Evolutionary conservation across 2,113 vertebrate genomes (phyloP).

Genomic region (Glaucomys volans): DNA sequence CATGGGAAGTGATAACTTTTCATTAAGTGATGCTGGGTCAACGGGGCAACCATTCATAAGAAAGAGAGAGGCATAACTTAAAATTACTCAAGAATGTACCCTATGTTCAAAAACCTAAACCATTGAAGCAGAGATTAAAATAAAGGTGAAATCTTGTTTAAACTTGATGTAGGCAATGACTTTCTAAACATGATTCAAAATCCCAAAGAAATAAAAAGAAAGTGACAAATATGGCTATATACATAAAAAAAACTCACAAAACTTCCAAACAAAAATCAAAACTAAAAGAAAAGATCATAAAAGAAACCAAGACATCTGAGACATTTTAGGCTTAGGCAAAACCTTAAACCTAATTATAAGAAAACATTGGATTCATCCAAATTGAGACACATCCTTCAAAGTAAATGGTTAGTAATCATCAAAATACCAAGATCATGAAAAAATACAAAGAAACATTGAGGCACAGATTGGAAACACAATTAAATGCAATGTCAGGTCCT

Average conservation of each 20-base stretch:
- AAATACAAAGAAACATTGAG: background rate
- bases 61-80: background rate
- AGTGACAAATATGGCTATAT: background rate
- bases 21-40: background rate
- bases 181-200: background rate
- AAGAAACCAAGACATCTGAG: background rate
- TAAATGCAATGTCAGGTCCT: background rate
- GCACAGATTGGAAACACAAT: background rate
- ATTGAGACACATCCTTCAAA: background rate
- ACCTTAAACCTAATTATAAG: background rate
- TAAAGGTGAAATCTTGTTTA: background rate
- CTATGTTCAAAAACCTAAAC: background rate
- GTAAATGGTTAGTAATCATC: background rate
- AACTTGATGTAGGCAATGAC: background rate
- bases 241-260: no score
- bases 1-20: background rate
- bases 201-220: background rate
- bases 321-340: background rate
- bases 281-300: background rate
- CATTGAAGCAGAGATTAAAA: background rate
- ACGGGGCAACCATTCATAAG: background rate
- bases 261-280: no score
- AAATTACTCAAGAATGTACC: background rate
- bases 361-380: background rate
- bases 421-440: background rate